Conservation (phyloP, 2,888 invertebrate species). For the Apodemia duryi region DNA sequence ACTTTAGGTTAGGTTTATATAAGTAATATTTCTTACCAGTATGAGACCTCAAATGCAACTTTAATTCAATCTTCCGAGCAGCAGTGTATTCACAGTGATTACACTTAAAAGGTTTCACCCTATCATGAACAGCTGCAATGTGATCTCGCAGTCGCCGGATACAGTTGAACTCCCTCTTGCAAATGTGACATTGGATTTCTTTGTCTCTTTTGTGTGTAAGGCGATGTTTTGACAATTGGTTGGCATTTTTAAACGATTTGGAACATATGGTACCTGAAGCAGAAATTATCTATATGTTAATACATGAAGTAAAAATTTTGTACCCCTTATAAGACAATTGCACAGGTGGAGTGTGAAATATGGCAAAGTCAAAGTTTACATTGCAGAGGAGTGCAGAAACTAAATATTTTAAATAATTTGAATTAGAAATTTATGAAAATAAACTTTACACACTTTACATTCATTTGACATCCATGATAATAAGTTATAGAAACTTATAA, state of each 20-base stretch:
- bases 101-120: constrained; percentile 83
- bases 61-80: constrained; percentile 82
- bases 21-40: constrained; percentile 73
- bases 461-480: no score
- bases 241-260: constrained; percentile 88
- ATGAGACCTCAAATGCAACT: constrained; percentile 84
- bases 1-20: no score
- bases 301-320: no score
- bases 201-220: constrained; percentile 73
- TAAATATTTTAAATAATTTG: no score
- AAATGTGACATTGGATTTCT: constrained; percentile 74
- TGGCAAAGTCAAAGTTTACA: no score
- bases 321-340: no score
- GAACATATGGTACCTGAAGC: constrained; percentile 81
- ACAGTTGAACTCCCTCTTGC: constrained; percentile 79
- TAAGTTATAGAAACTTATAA: no score
- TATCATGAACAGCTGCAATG: constrained; percentile 82
- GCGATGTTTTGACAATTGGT: constrained; percentile 89
- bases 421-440: no score
- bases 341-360: no score
- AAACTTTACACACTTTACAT: no score
- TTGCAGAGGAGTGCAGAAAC: no score
- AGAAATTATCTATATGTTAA: not conserved
- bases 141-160: constrained; percentile 75
- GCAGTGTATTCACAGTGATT: constrained; percentile 83